Conservation (phyloP, 2,888 invertebrate genomes). For the Epicampocera succincta region DNA sequence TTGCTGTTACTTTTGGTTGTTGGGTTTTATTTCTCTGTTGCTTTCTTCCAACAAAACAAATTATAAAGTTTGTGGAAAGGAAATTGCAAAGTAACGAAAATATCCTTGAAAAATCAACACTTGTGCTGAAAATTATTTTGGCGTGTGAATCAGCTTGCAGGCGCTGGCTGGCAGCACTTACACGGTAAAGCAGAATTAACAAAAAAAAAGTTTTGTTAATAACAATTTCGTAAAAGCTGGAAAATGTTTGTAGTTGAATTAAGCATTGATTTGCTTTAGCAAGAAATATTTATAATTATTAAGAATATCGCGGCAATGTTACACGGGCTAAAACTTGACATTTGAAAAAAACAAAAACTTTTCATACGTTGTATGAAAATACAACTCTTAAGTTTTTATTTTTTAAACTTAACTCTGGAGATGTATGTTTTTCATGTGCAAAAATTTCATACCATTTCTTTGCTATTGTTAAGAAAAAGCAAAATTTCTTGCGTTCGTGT, state of each 20-base stretch:
- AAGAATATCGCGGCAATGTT: too few relatives aligned
- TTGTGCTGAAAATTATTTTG: constrained; percentile 18
- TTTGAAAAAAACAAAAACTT: too few relatives aligned
- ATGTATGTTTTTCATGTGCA: neutral
- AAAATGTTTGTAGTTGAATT: too few relatives aligned
- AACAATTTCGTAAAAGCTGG: too few relatives aligned
- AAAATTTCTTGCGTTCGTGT: constrained; percentile 35
- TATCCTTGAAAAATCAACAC: constrained; percentile 25
- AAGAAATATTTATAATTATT: too few relatives aligned
- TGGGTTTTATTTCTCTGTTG: neutral
- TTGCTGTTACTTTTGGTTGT: constrained; percentile 1
- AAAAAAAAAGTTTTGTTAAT: too few relatives aligned
- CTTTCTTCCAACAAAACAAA: constrained; percentile 53
- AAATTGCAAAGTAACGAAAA: constrained; percentile 25
- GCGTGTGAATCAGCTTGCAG: constrained; percentile 33
- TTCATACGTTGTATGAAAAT: too few relatives aligned
- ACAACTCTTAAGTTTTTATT: too few relatives aligned
- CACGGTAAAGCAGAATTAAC: too few relatives aligned
- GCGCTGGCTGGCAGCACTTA: neutral
- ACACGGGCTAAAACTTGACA: too few relatives aligned
- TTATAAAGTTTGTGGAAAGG: constrained; percentile 58
- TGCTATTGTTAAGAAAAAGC: constrained; percentile 6
- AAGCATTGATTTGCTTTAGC: too few relatives aligned
- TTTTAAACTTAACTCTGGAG: too few relatives aligned
- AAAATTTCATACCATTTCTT: neutral